phyloP scores from a whole-genome alignment of 2,113 vertebrate genomes.

The Strix aluco region DNA sequence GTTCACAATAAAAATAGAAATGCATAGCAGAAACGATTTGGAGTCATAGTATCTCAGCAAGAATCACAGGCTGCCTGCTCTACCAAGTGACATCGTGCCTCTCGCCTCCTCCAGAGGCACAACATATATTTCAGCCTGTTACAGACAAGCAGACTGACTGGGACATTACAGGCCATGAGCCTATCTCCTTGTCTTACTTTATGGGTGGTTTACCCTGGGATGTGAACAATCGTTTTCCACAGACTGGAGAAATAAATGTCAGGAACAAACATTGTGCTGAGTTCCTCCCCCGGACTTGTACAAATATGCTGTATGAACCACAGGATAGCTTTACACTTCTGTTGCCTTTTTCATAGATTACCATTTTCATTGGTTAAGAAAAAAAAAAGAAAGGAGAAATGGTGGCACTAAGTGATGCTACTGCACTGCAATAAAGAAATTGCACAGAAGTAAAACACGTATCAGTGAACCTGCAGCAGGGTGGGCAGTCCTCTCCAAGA shows the following conservation, averaged over 20 bases:
- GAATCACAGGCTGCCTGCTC: neutral
- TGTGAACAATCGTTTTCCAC: neutral
- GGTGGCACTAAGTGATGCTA: neutral
- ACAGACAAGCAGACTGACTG: neutral
- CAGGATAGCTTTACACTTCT: neutral
- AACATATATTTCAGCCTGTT: neutral
- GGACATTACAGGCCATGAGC: neutral
- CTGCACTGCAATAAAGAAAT: neutral
- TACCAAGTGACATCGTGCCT: neutral
- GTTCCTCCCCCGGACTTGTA: neutral
- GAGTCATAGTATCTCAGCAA: neutral
- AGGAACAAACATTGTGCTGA: neutral
- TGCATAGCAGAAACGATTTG: neutral
- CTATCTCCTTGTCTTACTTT: neutral
- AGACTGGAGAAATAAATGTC: neutral
- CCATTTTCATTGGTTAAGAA: neutral
- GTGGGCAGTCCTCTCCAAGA: neutral
- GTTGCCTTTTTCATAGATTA: neutral
- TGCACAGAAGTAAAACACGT: neutral
- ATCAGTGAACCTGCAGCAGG: neutral
- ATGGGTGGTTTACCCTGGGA: neutral
- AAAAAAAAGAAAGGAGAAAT: neutral
- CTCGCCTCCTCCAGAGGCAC: neutral
- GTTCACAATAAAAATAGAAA: neutral
- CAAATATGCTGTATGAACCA: neutral